phyloP scores from a whole-genome alignment of 2,113 vertebrate species.

The Upupa epops region DNA sequence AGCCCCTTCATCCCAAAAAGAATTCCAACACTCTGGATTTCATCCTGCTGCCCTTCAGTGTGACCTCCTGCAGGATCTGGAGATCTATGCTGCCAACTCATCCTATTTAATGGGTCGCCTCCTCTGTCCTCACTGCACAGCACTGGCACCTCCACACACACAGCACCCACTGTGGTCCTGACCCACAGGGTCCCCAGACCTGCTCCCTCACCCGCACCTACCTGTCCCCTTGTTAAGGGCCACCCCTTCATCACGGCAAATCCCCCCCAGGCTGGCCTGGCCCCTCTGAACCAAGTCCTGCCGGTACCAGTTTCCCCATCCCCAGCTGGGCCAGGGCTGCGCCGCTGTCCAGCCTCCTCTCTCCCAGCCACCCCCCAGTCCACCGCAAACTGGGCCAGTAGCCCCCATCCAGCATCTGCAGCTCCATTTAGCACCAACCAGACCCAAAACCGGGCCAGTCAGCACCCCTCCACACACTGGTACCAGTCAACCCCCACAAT shows the following conservation, averaged over 20 bases:
- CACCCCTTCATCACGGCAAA: background rate
- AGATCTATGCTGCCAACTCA: background rate
- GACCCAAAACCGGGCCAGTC: too few species aligned
- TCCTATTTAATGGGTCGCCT: background rate
- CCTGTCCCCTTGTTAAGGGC: background rate
- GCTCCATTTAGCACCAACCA: too few species aligned
- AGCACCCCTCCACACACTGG: too few species aligned
- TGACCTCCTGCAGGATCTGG: background rate
- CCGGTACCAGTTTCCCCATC: background rate
- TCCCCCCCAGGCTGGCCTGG: background rate
- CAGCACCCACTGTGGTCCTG: background rate
- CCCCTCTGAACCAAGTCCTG: background rate
- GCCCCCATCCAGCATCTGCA: background rate
- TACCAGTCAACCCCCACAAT: too few species aligned
- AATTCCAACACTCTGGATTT: accelerated
- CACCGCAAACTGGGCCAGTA: background rate
- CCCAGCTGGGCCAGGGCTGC: accelerated
- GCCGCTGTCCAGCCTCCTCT: background rate
- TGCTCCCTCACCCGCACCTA: accelerated
- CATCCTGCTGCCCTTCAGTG: background rate
- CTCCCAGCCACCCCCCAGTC: too few species aligned
- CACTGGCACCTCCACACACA: background rate
- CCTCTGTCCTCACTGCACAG: background rate
- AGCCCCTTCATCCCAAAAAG: background rate
- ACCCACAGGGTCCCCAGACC: background rate